Base-by-base conservation (phyloP, 2,797 vertebrate genomes). In the Poecilia velifera region DNA sequence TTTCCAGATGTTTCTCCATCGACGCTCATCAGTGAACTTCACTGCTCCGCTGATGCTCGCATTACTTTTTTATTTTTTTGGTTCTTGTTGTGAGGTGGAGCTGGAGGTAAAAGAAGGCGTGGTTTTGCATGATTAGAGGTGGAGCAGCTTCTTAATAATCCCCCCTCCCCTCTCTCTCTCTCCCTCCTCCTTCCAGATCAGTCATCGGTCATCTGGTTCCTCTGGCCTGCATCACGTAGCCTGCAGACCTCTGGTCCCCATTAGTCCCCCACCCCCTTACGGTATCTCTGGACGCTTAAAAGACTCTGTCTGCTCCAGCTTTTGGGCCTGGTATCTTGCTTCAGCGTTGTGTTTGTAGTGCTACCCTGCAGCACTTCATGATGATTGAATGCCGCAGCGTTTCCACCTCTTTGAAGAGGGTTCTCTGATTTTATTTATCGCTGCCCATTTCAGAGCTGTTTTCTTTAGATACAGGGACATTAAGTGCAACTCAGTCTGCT, bases 71-170 rank as follows among this genome's bases (percentile, higher is more conserved):
- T 68, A 66, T 68, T 70, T 41, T 77, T 76, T 82, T 78, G 71
- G 10, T 87, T 91, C 84, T 90, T 87, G 83, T 93, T 88, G 86
- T 77, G 84, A 85, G 78, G 92, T 87, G 81, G 80, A 91, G 84
- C 72, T 81, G 77, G 88, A 88, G 79, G 84, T 86, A 91, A 12
- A 93, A 93, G 66, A 71, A 72, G 76, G 81, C 83, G 90, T 93
- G 89, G 94, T 95, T 89, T 93, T 94, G 46, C 92, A 89, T 81
- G 92, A 94, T 96, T 95, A 94, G 86, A 93, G 86, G 82, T n/a
- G 55, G 80, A 86, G 86, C 85, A 88, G 86, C 85, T 90, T 86
- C 90, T 90, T 94, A 94, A 94, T 92, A 89, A 89, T 86, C 72
- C 74, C 72, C 73, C 64, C 10, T 55, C 43, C 0, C 16, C 6